These are phyloP conservation scores for Lepus americanus DNA, from an alignment of 2,113 vertebrate species.

Conservation along the genomic window DNA sequence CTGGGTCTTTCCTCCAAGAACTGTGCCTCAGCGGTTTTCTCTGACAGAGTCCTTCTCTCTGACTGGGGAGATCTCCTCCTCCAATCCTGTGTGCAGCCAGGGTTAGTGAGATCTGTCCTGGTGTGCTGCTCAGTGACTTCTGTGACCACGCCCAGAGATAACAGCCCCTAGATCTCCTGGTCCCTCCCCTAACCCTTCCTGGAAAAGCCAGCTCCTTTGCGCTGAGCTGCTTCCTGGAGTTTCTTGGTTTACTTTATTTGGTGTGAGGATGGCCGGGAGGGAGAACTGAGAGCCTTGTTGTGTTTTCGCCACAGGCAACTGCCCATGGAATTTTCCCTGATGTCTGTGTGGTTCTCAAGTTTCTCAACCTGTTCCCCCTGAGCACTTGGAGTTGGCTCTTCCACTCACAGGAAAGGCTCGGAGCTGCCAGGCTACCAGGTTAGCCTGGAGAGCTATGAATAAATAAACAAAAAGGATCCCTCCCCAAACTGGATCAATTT, in stretches of 20 bases:
- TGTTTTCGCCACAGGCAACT: background rate
- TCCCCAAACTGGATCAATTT: constrained; percentile 73
- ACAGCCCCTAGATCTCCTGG: background rate
- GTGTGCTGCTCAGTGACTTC: background rate
- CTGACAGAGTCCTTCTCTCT: background rate
- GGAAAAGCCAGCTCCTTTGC: background rate
- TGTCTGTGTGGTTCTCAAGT: constrained; percentile 54
- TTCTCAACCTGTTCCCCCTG: constrained; percentile 58
- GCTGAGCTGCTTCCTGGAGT: background rate
- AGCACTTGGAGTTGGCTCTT: constrained; percentile 49
- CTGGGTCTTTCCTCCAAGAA: background rate
- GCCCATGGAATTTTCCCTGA: constrained; percentile 35
- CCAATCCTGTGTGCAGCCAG: background rate
- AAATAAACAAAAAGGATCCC: constrained; percentile 7
- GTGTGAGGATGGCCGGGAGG: background rate
- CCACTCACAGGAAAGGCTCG: constrained; percentile 7
- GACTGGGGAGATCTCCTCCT: background rate
- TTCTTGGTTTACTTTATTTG: background rate
- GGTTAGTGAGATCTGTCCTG: background rate
- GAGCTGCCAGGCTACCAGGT: constrained; percentile 29
- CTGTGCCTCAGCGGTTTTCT: background rate
- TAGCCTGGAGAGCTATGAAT: background rate
- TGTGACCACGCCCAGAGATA: background rate
- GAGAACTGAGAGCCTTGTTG: too few relatives aligned
- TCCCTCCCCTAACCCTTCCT: accelerated